Evolutionary conservation across 2,797 vertebrate species (phyloP).

Genomic region (Dendrocincla tyrannina): DNA sequence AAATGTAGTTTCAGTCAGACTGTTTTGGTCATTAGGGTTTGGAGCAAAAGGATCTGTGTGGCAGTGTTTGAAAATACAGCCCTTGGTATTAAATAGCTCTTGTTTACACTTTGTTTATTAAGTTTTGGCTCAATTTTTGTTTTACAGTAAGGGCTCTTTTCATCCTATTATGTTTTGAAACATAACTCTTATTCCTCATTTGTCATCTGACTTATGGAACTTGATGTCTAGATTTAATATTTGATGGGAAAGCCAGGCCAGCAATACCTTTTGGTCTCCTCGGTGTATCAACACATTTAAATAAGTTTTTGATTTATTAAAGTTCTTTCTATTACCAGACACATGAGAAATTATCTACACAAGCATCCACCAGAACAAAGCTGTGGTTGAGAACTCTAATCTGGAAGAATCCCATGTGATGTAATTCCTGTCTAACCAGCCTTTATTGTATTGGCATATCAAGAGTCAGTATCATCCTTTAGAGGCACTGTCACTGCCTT

Average conservation of each 20-base stretch:
- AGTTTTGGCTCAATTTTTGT: not conserved
- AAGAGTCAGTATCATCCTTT: not conserved
- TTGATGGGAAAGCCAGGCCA: not conserved
- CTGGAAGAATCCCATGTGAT: not conserved
- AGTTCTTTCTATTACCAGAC: not conserved
- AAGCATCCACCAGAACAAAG: not conserved
- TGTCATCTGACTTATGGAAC: fast-evolving
- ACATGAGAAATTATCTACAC: not conserved
- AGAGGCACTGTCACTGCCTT: not conserved
- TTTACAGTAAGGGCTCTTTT: not conserved
- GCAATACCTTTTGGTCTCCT: not conserved
- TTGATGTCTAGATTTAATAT: not conserved
- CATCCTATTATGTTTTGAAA: not conserved
- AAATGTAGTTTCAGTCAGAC: not conserved
- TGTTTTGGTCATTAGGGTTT: not conserved
- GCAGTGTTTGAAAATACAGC: not conserved
- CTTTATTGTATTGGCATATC: not conserved
- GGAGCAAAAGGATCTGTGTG: not conserved
- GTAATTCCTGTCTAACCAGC: not conserved
- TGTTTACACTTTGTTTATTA: not conserved
- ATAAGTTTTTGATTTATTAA: not conserved
- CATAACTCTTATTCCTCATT: not conserved
- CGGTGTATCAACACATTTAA: not conserved
- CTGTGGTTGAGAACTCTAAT: not conserved
- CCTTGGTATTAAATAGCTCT: not conserved